Base-by-base conservation (phyloP, 2,113 vertebrate genomes). In the Turnix velox region DNA sequence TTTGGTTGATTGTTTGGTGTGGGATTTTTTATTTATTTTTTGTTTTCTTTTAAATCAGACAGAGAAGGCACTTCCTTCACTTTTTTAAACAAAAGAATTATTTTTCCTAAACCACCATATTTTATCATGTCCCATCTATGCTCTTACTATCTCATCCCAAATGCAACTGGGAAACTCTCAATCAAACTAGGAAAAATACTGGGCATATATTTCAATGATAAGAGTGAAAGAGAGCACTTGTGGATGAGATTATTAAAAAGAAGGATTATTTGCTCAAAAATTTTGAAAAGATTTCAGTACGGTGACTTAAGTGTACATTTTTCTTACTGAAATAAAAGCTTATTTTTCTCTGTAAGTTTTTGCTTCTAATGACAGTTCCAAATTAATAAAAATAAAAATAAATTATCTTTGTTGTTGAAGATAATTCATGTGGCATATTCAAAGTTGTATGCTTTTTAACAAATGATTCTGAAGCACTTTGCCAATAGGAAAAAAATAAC, bases 1-100 rank as follows among this genome's bases (percentile, higher is more conserved):
- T 11, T 8, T 22, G n/a, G n/a, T n/a, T n/a, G n/a, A n/a, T n/a
- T 24, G 14, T 16, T 33, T 33, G 15, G 0, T n/a, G n/a, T n/a
- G n/a, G n/a, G n/a, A n/a, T 37, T 37, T 43, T 76, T 15, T 58
- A 3, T 7, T 57, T 3, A 6, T 72, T 1, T 40, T 81, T n/a
- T 48, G 6, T 46, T 77, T 62, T 33, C 39, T 30, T 30, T 42
- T 16, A 65, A 66, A 23, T 69, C 12, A 68, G 35, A 46, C 10
- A 58, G 14, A 68, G 14, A 31, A 81, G 7, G 12, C 8, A 37
- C 10, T 63, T 84, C 23, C 19, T 87, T 25, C 12, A 25, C 5
- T n/a, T 62, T 33, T 25, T 33, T 35, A 19, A 77, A 72, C n/a
- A 72, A 37, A 58, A 45, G 14, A 10, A 13, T 20, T 91, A 37